Base-by-base conservation (phyloP, 2,888 invertebrate genomes). In the Macrosoma leucophasiata region DNA sequence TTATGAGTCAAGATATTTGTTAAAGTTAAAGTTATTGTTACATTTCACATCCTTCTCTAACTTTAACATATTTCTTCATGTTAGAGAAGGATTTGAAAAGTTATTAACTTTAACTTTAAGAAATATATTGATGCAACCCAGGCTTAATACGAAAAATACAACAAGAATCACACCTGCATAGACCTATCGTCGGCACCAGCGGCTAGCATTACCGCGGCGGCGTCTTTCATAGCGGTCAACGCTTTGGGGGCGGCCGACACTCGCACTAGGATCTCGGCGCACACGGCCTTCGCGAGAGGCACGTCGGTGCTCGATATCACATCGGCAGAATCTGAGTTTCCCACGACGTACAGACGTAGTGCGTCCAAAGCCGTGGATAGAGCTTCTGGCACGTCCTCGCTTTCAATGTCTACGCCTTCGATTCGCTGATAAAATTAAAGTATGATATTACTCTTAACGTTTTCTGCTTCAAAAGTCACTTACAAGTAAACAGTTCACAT, bases 141-240 rank as follows among this genome's bases (percentile, higher is more conserved):
- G n/a, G n/a, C n/a, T n/a, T n/a, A n/a, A n/a, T n/a, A n/a, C n/a
- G n/a, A n/a, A n/a, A n/a, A n/a, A n/a, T n/a, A n/a, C n/a, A n/a
- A n/a, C n/a, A n/a, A 5, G 8, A 9, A 3, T n/a, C n/a, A 7
- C 29, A 78, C 82, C 66, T 82, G 82, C 40, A 82, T 44, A 3
- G 61, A 52, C 43, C 72, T 65, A 22, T 78, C 75, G 13, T 79
- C 77, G 8, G 76, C 77, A 0, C 65, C 68, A 0, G 65, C 61
- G 1, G 58, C 61, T 2, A 63, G 46, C 63, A 84, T 55, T 1
- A 78, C 58, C 1, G 62, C 52, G 0, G 92, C 91, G 0, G 92
- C 92, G 11, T 91, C 88, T 30, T 92, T 85, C 23, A 91, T 85
- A 0, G 92, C 68, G 0, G 59, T 34, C 2, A 71, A 44, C 4